Evolutionary conservation across 1,140 invertebrate species (phyloP).

Genomic region (Halotydeus destructor): DNA sequence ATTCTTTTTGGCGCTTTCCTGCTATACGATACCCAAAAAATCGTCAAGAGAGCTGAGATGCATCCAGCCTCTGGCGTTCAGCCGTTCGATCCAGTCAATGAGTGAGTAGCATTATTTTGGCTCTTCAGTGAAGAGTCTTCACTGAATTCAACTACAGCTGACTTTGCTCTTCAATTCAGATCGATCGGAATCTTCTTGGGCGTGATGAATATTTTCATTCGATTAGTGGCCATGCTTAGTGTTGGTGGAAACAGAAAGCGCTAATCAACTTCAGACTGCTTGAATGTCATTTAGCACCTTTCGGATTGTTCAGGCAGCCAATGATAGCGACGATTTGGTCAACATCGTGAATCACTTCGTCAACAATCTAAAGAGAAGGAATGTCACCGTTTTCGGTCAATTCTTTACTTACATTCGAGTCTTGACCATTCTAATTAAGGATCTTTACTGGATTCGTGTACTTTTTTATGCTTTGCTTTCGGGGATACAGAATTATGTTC

Average conservation of each 20-base stretch:
- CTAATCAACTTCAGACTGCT: slow-evolving; percentile 1
- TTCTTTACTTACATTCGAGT: no score
- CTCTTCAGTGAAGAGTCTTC: not conserved
- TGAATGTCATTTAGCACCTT: no score
- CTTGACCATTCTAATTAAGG: no score
- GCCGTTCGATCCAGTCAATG: slow-evolving; percentile 84
- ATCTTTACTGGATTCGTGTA: no score
- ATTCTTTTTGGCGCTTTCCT: slow-evolving; percentile 75
- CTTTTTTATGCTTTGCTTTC: no score
- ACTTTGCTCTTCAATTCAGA: slow-evolving; percentile 37
- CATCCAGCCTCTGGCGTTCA: slow-evolving; percentile 41
- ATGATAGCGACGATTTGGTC: no score
- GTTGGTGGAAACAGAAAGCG: slow-evolving; percentile 36
- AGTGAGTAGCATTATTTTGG: slow-evolving; percentile 33
- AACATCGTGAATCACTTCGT: no score
- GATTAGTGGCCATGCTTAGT: slow-evolving; percentile 68
- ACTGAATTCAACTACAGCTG: no score
- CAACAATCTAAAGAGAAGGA: no score
- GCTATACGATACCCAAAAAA: slow-evolving; percentile 80
- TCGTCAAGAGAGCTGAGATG: slow-evolving; percentile 63
- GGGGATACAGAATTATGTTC: no score
- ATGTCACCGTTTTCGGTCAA: no score
- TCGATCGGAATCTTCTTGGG: slow-evolving; percentile 84
- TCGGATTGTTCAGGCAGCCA: no score
- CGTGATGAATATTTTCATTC: slow-evolving; percentile 89